phyloP scores from a whole-genome alignment of 2,888 invertebrate species.

The Anagyrus pseudococci region DNA sequence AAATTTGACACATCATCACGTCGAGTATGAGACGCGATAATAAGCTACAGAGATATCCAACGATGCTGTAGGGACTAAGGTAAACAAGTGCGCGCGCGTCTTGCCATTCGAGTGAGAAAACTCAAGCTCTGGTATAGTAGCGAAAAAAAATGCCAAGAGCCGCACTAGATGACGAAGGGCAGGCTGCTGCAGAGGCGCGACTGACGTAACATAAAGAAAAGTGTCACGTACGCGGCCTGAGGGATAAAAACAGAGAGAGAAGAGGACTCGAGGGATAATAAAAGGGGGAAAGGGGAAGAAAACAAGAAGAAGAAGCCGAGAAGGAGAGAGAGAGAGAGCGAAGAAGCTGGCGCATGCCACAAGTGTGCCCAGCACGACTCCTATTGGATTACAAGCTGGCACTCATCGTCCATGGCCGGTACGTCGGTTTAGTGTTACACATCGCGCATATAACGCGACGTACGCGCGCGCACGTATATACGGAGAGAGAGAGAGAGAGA shows the following conservation, averaged over 20 bases:
- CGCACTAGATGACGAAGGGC: neutral
- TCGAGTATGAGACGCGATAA: neutral
- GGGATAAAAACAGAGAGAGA: constrained; percentile 19
- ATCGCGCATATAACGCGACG: constrained; percentile 9
- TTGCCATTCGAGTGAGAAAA: constrained; percentile 13
- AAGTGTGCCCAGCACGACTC: constrained; percentile 54
- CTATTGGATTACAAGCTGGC: constrained; percentile 54
- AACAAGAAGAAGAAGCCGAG: neutral
- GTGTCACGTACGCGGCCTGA: constrained; percentile 30
- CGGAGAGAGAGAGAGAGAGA: constrained; percentile 44
- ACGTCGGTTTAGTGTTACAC: constrained; percentile 27
- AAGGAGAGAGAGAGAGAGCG: constrained; percentile 21
- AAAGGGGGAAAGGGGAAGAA: constrained; percentile 14
- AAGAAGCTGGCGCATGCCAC: constrained; percentile 53
- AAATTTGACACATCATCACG: neutral
- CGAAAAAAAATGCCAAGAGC: constrained; percentile 14
- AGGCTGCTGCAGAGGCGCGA: neutral
- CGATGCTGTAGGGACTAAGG: too few species aligned
- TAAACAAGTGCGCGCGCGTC: neutral
- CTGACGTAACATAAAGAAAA: constrained; percentile 31
- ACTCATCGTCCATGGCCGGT: constrained; percentile 26
- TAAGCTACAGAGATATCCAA: neutral
- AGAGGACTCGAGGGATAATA: constrained; percentile 4
- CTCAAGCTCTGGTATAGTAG: neutral
- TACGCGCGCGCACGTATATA: constrained; percentile 1